These are phyloP conservation scores for Coracias cyanogaster DNA, from an alignment of 2,797 vertebrate genomes.

Conservation along the genomic window DNA sequence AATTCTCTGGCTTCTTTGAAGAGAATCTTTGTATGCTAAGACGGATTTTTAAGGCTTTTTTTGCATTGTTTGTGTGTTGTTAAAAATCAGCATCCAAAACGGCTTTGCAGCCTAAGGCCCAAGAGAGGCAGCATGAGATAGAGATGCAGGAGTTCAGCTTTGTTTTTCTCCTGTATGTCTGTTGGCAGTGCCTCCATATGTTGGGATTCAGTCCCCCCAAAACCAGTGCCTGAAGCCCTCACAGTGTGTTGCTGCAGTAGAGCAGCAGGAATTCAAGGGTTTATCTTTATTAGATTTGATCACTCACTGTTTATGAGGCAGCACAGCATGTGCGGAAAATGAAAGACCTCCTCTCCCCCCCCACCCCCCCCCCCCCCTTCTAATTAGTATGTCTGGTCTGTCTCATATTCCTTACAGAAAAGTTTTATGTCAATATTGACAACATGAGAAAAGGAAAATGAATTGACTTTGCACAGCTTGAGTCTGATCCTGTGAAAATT, in stretches of 20 bases:
- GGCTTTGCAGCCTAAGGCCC: background rate
- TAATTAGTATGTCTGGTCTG: constrained; percentile 29
- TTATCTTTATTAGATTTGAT: constrained; percentile 58
- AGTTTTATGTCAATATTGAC: constrained; percentile 46
- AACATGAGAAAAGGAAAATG: constrained; percentile 30
- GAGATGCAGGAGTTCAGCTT: constrained; percentile 42
- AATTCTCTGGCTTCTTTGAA: background rate
- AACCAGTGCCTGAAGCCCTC: constrained; percentile 16
- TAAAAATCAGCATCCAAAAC: constrained; percentile 50
- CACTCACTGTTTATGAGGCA: constrained; percentile 49
- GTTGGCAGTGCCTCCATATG: constrained; percentile 29
- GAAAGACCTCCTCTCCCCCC: background rate
- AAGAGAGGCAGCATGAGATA: constrained; percentile 37
- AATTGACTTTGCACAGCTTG: constrained; percentile 27
- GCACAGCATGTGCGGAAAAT: constrained; percentile 47
- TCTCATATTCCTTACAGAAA: constrained; percentile 1
- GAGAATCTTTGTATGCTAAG: background rate
- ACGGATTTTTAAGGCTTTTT: background rate
- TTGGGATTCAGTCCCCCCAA: constrained; percentile 14
- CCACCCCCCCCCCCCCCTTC: background rate
- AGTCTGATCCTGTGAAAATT: background rate
- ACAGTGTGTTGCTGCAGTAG: constrained; percentile 11
- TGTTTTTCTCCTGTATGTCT: constrained; percentile 22
- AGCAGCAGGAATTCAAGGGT: constrained; percentile 33
- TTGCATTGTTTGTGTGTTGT: background rate